phyloP scores from a whole-genome alignment of 2,888 invertebrate genomes.

The Adelognathus sp. region DNA sequence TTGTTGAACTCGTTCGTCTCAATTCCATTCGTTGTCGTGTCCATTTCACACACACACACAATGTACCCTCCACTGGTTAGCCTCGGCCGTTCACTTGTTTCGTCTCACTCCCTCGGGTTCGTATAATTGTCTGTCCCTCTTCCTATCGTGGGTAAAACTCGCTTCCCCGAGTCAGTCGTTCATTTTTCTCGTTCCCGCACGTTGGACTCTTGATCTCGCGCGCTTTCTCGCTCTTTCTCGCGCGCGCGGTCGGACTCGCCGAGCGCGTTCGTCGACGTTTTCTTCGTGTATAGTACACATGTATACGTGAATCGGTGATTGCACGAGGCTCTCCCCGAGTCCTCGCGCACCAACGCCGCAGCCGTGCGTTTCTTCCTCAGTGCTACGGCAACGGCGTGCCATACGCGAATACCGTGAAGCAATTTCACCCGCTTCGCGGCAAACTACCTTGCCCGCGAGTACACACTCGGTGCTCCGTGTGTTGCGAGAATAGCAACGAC shows the following conservation, averaged over 20 bases:
- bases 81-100: conserved; percentile 52
- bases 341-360: conserved; percentile 36
- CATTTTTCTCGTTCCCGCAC: conserved; percentile 17
- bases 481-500: background rate
- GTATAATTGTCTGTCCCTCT: conserved; percentile 17
- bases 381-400: conserved; percentile 61
- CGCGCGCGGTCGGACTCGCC: background rate
- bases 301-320: conserved; percentile 67
- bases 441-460: conserved; percentile 8
- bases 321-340: conserved; percentile 59
- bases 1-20: background rate
- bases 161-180: conserved; percentile 33
- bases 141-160: conserved; percentile 34
- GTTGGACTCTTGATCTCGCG: conserved; percentile 5
- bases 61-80: conserved; percentile 30
- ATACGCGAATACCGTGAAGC: conserved; percentile 36
- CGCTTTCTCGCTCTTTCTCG: conserved; percentile 19
- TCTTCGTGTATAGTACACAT: background rate
- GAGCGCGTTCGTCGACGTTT: background rate
- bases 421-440: conserved; percentile 23
- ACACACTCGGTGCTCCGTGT: conserved; percentile 2
- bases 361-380: conserved; percentile 69
- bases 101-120: conserved; percentile 10
- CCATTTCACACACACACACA: conserved; percentile 2
- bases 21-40: conserved; percentile 1